A percentile compares a stretch with the other conserved stretches of the same genome.
Evolutionary conservation across 2,888 invertebrate species (phyloP).

Genomic region (Ichneumoninae sp.): DNA sequence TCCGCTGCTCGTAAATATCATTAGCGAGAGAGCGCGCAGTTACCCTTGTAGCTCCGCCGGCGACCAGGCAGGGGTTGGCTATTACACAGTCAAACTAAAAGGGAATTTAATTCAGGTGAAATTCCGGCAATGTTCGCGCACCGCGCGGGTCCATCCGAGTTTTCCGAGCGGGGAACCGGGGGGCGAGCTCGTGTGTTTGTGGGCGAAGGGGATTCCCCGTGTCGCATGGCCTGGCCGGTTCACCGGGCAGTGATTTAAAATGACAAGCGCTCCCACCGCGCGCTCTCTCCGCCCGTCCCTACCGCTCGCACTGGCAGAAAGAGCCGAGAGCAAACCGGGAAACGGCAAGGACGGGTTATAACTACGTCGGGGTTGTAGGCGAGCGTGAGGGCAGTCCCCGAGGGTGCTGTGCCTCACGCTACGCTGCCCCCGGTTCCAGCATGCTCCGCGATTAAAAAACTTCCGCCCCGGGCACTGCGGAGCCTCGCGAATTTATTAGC

Average conservation of each 20-base stretch:
- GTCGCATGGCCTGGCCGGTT: constrained; percentile 56
- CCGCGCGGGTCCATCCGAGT: constrained; percentile 20
- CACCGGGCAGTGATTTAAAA: constrained; percentile 82
- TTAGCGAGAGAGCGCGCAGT: constrained; percentile 62
- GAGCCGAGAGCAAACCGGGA: constrained; percentile 34
- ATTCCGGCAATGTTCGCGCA: constrained; percentile 67
- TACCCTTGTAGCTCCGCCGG: background rate
- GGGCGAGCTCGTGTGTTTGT: constrained; percentile 40
- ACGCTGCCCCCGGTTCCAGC: constrained; percentile 76
- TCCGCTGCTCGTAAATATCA: constrained; percentile 73
- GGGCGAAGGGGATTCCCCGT: constrained; percentile 46
- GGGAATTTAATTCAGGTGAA: constrained; percentile 78
- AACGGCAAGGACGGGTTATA: constrained; percentile 11
- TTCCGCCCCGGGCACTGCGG: constrained; percentile 80
- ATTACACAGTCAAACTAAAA: constrained; percentile 70
- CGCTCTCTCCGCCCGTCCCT: constrained; percentile 16
- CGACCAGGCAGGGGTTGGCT: background rate
- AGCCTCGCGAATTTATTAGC: constrained; percentile 82
- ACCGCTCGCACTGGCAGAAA: constrained; percentile 42
- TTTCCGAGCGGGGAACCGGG: constrained; percentile 50
- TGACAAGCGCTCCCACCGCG: constrained; percentile 81
- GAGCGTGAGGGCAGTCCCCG: constrained; percentile 78
- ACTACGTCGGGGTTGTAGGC: constrained; percentile 14
- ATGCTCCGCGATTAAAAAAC: constrained; percentile 82
- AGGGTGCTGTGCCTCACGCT: constrained; percentile 82